These are phyloP conservation scores for Drosophila kanekoi DNA, from an alignment of 2,888 invertebrate genomes.

Conservation along the genomic window DNA sequence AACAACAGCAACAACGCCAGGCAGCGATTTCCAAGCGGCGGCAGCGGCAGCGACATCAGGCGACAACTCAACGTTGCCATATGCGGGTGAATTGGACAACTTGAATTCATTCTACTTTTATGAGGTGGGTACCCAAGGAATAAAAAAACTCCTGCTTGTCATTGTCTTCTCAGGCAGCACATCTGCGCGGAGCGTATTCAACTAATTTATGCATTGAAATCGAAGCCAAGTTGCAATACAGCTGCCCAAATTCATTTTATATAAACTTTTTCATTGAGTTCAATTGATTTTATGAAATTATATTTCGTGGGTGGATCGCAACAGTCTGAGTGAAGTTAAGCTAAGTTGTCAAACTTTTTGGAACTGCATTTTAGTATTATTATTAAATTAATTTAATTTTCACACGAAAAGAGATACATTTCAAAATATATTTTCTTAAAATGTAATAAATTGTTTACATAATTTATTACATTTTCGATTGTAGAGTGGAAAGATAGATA, in stretches of 20 bases:
- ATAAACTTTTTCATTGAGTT: conserved; percentile 14
- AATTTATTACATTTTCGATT: too few relatives aligned
- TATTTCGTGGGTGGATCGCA: conserved; percentile 2
- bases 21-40: conserved; percentile 39
- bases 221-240: conserved; percentile 24
- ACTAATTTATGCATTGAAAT: conserved; percentile 60
- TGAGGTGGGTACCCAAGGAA: conserved; percentile 74
- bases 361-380: too few relatives aligned
- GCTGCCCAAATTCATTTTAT: conserved; percentile 31
- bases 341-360: too few relatives aligned
- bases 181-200: conserved; percentile 18
- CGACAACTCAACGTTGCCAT: conserved; percentile 50
- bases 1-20: conserved; percentile 41
- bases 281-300: conserved; percentile 25
- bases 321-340: background rate
- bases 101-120: conserved; percentile 85
- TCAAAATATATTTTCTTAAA: too few relatives aligned
- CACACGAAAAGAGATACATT: too few relatives aligned
- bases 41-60: conserved; percentile 22
- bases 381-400: too few relatives aligned
- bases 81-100: conserved; percentile 72
- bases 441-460: too few relatives aligned
- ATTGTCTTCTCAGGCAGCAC: conserved; percentile 14
- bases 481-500: too few relatives aligned
- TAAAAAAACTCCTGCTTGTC: background rate